Base-by-base conservation (phyloP, 1,140 invertebrate genomes). In the Carcinoscorpius rotundicauda region DNA sequence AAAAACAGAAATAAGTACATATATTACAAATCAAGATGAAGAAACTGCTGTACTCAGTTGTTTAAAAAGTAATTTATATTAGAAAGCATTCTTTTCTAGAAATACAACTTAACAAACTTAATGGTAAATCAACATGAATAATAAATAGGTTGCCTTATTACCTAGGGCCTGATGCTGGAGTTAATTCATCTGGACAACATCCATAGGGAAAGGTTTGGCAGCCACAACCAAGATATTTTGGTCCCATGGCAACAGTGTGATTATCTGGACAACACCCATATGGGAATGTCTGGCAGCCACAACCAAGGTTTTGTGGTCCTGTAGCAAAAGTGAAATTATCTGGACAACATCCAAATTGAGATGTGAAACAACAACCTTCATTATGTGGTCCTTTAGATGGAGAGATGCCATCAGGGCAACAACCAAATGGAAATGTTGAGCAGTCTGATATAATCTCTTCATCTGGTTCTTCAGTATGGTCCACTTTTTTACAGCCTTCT, bases 291-390 rank as follows among this genome's bases (percentile, higher is more conserved):
- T 64, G 52, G 58, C 84, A 70, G 10, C 69, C 63, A 70, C 71
- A 78, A 75, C 71, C 71, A 10, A 49, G 51, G 57, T 62, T 65
- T 51, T 73, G 4, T 51, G 55, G 85, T 80, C 56, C 72, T 63
- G 57, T 62, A 29, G 68, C 89, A 1, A 89, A 82, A 0, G 90
- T 95, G 63, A 85, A 75, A 1, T 82, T 83, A 75, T 98, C 94
- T 6, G 84, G 82, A 76, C 96, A 98, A 75, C 95, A 98, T 49
- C 93, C 93, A 74, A 85, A 89, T 64, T 63, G 6, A 10, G 53
- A 8, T n/a, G n/a, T 8, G n/a, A n/a, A 8, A n/a, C 53, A 55
- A 63, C 70, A 71, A 29, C 69, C 69, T 11, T 58, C 49, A 60
- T 51, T 62, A 52, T 71, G 58, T 51, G 91, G 89, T 9, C 79